Base-by-base conservation (phyloP, 2,797 vertebrate genomes). In the Acipenser transmontanus region DNA sequence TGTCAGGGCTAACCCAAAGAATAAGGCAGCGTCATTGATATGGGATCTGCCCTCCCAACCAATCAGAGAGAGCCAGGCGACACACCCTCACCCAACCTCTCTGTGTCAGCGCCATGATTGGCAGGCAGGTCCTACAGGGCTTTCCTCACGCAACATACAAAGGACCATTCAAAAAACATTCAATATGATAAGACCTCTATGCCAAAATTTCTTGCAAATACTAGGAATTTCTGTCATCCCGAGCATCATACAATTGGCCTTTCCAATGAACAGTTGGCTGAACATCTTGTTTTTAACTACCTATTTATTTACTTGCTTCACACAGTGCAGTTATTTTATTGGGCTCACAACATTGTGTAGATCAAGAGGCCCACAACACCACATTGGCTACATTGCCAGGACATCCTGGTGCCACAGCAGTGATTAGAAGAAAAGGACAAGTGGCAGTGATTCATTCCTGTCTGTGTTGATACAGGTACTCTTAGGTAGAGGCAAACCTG, bases 241-340 rank as follows among this genome's bases (percentile, higher is more conserved):
- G 8, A 57, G 54, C 54, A n/a, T 13, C 6, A 11, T 11, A 34
- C 3, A 13, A 57, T 57, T 11, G 54, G 14, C 9, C 54, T 7
- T 57, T 63, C 54, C 47, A 11, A 13, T 71, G 61, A 68, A 61
- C 63, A 11, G 47, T 72, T 80, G 72, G 75, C 72, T 70, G 73
- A 70, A 72, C 75, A 71, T 73, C 49, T 5, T 65, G 68, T 60
- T 72, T 69, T 64, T 34, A 51, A 61, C 59, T 47, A 56, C 62
- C 8, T 57, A 13, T n/a, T 57, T 57, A 7, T 1, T 57, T 6
- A 11, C 12, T 13, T n/a, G 12, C 12, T 7, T 13, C 54, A n/a
- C 54, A 57, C 12, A 57, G 9, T 57, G 54, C 7, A 11, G 54
- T n/a, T 11, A 57, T 57, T 57, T 57, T 57, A 57, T 68, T 6